Conservation (phyloP, 1,140 invertebrate species). For the Rhizoglyphus robini region DNA sequence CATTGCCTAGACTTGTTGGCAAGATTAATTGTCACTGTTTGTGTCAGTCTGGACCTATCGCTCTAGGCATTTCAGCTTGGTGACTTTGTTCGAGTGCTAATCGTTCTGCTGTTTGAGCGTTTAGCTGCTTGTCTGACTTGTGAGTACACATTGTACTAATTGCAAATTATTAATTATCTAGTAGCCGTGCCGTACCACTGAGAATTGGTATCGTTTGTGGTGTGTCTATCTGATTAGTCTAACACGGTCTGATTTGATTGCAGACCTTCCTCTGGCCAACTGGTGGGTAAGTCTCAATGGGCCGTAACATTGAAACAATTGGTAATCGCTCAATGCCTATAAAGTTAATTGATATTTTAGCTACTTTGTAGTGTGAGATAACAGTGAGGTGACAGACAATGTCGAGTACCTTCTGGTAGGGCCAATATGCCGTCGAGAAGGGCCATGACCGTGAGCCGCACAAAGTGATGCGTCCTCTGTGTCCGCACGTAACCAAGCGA, state of each 20-base stretch:
- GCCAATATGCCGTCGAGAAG: neutral
- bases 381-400: neutral
- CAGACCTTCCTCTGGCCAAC: neutral
- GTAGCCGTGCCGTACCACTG: too few relatives aligned
- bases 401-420: too few relatives aligned
- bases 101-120: neutral
- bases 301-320: neutral
- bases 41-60: neutral
- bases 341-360: constrained; percentile 5
- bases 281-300: neutral
- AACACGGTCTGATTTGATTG: constrained; percentile 4
- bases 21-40: neutral
- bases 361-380: neutral
- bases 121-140: neutral
- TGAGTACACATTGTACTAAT: neutral
- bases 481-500: too few relatives aligned
- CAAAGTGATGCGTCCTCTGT: too few relatives aligned
- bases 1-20: neutral
- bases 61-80: neutral
- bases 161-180: neutral
- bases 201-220: too few relatives aligned
- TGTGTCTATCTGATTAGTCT: neutral
- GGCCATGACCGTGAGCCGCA: neutral
- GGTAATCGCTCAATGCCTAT: neutral
- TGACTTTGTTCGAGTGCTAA: neutral